Evolutionary conservation across 1,140 invertebrate species (phyloP).

Genomic region (Plutomurus gul): DNA sequence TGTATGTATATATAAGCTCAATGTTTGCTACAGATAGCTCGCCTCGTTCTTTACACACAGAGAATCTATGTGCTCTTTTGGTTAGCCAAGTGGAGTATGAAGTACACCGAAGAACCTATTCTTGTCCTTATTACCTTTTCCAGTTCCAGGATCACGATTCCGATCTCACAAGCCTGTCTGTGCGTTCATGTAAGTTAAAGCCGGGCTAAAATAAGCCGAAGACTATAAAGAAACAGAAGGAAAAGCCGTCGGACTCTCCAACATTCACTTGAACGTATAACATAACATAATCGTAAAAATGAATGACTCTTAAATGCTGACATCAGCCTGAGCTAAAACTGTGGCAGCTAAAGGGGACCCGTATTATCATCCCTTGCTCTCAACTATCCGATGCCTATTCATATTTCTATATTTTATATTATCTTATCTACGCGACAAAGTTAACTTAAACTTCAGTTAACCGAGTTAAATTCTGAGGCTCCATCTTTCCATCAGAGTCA

Average conservation of each 20-base stretch:
- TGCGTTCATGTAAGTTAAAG: background rate
- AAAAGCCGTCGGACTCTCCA: background rate
- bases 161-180: background rate
- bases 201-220: background rate
- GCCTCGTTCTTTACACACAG: background rate
- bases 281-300: slow-evolving; percentile 41
- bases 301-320: slow-evolving; percentile 42
- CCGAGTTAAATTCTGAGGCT: background rate
- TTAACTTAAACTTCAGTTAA: slow-evolving; percentile 20
- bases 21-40: too few species aligned
- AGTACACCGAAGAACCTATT: background rate
- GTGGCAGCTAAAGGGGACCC: background rate
- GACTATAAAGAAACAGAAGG: slow-evolving; percentile 4
- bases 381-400: slow-evolving; percentile 10
- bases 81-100: background rate
- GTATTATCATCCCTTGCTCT: background rate
- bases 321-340: slow-evolving; percentile 24
- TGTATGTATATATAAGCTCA: background rate
- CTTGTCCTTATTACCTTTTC: slow-evolving; percentile 17
- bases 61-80: too few species aligned
- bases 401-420: slow-evolving; percentile 27
- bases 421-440: slow-evolving; percentile 1
- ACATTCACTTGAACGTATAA: slow-evolving; percentile 21
- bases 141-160: background rate
- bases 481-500: background rate